Conservation (phyloP, 2,888 invertebrate species). For the Thysanoteuthis rhombus region DNA sequence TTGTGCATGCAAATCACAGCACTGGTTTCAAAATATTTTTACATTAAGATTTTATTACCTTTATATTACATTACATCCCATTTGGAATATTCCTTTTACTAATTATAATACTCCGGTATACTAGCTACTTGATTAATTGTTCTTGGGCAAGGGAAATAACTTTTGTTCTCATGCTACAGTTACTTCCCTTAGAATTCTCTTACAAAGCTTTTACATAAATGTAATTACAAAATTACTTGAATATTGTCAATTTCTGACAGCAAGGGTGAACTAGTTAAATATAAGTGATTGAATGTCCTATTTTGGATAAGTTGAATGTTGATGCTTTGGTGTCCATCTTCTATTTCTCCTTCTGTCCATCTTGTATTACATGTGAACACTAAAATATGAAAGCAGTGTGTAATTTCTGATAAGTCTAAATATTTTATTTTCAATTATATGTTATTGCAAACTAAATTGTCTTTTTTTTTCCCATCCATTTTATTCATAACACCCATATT, state of each 20-base stretch:
- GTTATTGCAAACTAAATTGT: neutral
- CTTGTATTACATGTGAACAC: neutral
- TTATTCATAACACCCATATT: neutral
- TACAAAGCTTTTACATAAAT: no score
- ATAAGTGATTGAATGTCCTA: neutral
- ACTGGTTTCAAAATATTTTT: neutral
- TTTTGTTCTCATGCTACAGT: no score
- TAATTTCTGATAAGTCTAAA: neutral
- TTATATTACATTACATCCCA: neutral
- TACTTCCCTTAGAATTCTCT: no score
- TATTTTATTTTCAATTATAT: neutral
- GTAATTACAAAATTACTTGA: no score
- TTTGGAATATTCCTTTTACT: neutral
- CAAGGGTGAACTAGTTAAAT: no score
- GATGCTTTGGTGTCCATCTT: neutral
- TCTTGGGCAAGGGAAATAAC: no score
- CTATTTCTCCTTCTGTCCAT: neutral
- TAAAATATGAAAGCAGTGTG: neutral
- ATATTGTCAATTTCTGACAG: no score
- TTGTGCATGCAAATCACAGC: neutral
- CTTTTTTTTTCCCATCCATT: neutral
- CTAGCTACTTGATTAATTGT: no score
- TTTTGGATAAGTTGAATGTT: neutral
- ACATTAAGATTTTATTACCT: neutral
- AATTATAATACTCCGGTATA: no score